These are phyloP conservation scores for Linepithema humile DNA, from an alignment of 1,140 invertebrate genomes.

Conservation along the genomic window DNA sequence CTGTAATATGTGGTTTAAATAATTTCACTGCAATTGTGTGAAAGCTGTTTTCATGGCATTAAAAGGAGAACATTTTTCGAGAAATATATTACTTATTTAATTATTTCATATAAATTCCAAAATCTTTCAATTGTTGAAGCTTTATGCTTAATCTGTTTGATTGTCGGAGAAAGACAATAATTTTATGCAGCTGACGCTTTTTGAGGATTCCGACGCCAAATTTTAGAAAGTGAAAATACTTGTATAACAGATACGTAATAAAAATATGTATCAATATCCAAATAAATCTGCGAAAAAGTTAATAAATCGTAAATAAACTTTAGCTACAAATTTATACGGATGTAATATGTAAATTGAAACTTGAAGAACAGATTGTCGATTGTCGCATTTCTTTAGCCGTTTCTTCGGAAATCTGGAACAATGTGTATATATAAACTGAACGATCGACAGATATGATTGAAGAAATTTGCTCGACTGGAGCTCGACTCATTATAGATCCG, in stretches of 20 bases:
- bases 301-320: too few species aligned
- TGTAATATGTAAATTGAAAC: neutral
- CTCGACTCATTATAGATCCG: constrained; percentile 17
- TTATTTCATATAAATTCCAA: neutral
- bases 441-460: neutral
- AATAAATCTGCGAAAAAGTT: too few species aligned
- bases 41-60: neutral
- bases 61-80: neutral
- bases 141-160: neutral
- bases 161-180: neutral
- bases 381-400: neutral
- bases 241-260: too few species aligned
- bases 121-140: neutral
- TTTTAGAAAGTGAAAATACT: neutral
- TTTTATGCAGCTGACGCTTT: neutral
- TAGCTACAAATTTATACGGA: neutral
- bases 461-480: neutral
- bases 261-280: too few species aligned
- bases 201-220: neutral
- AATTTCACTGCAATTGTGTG: neutral
- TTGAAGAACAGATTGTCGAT: neutral
- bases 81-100: neutral
- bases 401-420: neutral
- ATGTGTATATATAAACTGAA: constrained; percentile 4
- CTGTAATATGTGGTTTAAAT: neutral